Evolutionary conservation across 2,888 invertebrate species (phyloP), one percentile per base, ranked within the genome.

Genomic region (Leptinotarsa rubiginosa): DNA sequence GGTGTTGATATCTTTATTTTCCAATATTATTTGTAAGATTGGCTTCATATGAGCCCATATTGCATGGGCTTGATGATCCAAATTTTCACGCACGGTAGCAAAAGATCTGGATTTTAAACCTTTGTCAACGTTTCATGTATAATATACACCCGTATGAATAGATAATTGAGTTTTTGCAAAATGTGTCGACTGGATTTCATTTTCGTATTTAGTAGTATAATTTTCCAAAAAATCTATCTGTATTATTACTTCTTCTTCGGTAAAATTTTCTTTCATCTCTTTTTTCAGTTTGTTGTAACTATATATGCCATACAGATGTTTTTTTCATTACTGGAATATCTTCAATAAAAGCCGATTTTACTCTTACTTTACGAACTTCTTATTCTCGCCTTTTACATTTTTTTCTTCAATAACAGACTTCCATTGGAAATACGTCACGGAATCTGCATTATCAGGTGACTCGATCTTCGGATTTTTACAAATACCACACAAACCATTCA

Each of bases 401-500:
- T 47, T 54, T 7, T 67, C 72, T 65, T 72, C 59, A 16, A 41
- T 3, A 20, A 66, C 22, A 22, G 72, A 20, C 25, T 50, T 41
- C 59, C 72, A 72, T 56, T 68, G 4, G 59, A 31, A 22, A 25
- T 59, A 16, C 66, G 49, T 72, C 47, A 67, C 50, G 22, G 66
- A 66, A 47, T 47, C 20, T 7, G n/a, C 72, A 50, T 72, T 31
- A 16, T 54, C 0, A 16, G 56, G 16, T 20, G 72, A 20, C 25
- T 59, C n/a, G 31, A 66, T 66, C 54, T 68, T 65, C 62, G 71
- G 71, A 69, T 74, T 65, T 75, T 71, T 74, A 56, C 75, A 74
- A 22, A 18, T 67, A 13, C 76, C 80, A 79, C 71, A 49, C 49
- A 49, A 15, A 16, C 49, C 12, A 15, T 25, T 25, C 25, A 25